A percentile compares a stretch with the other conserved stretches of the same genome.
These are phyloP conservation scores for Labroides dimidiatus DNA, from an alignment of 2,797 vertebrate species.

Conservation along the genomic window DNA sequence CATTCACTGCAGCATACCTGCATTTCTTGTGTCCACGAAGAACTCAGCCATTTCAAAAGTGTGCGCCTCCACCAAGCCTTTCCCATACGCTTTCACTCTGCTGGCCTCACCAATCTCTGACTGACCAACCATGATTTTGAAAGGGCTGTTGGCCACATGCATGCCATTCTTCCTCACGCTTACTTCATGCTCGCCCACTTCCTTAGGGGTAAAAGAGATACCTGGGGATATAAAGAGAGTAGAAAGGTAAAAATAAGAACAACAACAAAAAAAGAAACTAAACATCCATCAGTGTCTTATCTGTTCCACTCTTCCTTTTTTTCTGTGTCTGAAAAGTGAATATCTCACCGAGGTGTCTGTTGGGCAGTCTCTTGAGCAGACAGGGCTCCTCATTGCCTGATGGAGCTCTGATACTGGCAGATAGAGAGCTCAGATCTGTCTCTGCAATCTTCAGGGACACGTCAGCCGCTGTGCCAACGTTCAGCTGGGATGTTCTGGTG, in stretches of 20 bases:
- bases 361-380: constrained; percentile 93
- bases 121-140: constrained; percentile 97
- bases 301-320: constrained; percentile 19
- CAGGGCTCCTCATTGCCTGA: constrained; percentile 97
- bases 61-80: constrained; percentile 92
- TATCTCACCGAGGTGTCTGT: constrained; percentile 92
- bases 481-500: constrained; percentile 93
- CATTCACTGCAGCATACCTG: constrained; percentile 81
- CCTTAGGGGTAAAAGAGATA: constrained; percentile 98
- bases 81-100: constrained; percentile 94
- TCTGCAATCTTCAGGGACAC: constrained; percentile 97
- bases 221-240: constrained; percentile 73
- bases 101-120: constrained; percentile 97
- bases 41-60: constrained; percentile 95
- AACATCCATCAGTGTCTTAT: constrained; percentile 22
- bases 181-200: constrained; percentile 97
- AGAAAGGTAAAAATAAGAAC: background rate
- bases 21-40: constrained; percentile 95
- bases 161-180: constrained; percentile 92
- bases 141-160: constrained; percentile 97
- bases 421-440: constrained; percentile 93
- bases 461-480: constrained; percentile 93
- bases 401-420: constrained; percentile 93
- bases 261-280: constrained; percentile 6
- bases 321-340: background rate